phyloP scores from a whole-genome alignment of 2,888 invertebrate genomes.

The Geophilus truncorum region DNA sequence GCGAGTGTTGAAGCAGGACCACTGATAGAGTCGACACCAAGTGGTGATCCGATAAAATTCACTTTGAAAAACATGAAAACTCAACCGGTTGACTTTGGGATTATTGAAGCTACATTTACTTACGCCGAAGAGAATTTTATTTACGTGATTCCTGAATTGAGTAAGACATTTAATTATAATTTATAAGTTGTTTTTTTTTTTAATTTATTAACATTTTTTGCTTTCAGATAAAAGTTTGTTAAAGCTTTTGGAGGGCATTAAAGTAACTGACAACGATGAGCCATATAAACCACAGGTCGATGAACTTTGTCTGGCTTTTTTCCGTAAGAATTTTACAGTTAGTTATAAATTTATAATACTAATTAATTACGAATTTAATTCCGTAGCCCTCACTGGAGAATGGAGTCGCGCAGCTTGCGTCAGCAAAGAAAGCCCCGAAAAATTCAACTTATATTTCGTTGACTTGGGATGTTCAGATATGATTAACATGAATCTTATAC shows the following conservation, averaged over 20 bases:
- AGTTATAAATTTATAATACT: too few species aligned
- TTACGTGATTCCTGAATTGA: neutral
- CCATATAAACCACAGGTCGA: neutral
- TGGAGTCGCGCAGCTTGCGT: neutral
- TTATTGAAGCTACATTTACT: neutral
- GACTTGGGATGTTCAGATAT: neutral
- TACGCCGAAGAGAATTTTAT: neutral
- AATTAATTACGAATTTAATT: too few species aligned
- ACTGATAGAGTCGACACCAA: too few species aligned
- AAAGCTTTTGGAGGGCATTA: neutral
- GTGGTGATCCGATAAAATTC: too few species aligned
- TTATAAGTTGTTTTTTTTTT: neutral
- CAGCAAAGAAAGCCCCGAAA: neutral
- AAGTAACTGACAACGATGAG: neutral
- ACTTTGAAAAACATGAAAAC: neutral
- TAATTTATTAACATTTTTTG: neutral
- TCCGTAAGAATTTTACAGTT: neutral
- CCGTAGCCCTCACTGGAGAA: too few species aligned
- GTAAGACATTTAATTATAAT: neutral
- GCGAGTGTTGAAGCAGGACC: too few species aligned
- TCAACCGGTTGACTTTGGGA: neutral
- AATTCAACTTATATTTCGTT: neutral
- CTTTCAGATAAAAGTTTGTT: neutral
- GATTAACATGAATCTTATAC: neutral
- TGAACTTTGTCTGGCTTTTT: neutral